A percentile compares a stretch with the other conserved stretches of the same genome.
phyloP scores from a whole-genome alignment of 1,140 invertebrate species.

The Meloidogyne floridensis region DNA sequence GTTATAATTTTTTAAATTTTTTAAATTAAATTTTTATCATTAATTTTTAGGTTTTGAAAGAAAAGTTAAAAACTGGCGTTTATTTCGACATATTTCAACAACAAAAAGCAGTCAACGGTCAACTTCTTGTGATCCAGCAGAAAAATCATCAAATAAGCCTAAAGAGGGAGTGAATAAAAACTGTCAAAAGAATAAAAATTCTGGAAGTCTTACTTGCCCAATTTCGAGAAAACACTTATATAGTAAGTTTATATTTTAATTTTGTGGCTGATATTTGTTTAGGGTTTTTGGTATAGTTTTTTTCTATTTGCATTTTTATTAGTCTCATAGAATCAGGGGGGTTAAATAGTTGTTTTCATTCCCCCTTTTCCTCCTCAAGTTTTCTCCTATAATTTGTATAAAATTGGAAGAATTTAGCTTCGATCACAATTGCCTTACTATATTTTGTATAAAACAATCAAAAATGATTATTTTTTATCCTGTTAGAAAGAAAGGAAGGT shows the following conservation, averaged over 20 bases:
- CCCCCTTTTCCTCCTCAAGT: too few species aligned
- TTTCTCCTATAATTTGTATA: too few species aligned
- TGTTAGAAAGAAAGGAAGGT: too few species aligned
- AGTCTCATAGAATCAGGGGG: too few species aligned
- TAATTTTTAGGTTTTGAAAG: neutral
- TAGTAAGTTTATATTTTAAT: constrained; percentile 26
- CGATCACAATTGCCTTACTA: too few species aligned
- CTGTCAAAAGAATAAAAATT: neutral
- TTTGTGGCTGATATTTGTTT: constrained; percentile 17
- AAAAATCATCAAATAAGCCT: neutral
- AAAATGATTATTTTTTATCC: too few species aligned
- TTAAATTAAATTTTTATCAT: neutral
- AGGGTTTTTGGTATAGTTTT: too few species aligned
- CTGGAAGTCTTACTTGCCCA: constrained; percentile 34
- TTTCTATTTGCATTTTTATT: too few species aligned
- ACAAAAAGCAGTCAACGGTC: constrained; percentile 14
- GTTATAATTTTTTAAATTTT: neutral
- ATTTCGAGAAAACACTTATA: constrained; percentile 40
- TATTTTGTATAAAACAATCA: too few species aligned
- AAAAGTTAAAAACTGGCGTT: neutral
- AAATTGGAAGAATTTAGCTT: too few species aligned
- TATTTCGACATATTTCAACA: neutral
- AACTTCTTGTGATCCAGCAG: constrained; percentile 15
- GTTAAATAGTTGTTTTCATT: too few species aligned
- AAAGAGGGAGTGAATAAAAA: neutral